A percentile compares a stretch with the other conserved stretches of the same genome.
Evolutionary conservation across 2,797 vertebrate species (phyloP).

Genomic region (Phataginus tricuspis): DNA sequence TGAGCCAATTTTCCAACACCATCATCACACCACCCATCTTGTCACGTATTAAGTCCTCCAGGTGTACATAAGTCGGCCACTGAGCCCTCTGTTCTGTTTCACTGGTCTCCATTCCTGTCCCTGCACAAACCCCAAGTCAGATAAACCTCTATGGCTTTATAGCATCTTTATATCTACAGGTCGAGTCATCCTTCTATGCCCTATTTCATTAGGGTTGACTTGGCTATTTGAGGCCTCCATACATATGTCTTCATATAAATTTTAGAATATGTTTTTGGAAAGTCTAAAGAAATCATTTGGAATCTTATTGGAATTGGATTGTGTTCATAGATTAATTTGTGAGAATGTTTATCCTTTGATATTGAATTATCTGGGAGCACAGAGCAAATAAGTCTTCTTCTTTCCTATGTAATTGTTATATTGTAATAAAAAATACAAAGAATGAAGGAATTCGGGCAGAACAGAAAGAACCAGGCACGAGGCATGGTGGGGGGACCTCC

Average conservation of each 20-base stretch:
- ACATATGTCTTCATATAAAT: background rate
- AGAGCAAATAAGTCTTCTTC: background rate
- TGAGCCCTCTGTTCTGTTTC: background rate
- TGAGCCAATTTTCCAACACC: background rate
- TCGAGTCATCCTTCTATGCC: background rate
- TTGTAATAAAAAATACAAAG: background rate
- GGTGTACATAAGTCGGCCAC: background rate
- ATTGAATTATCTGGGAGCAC: background rate
- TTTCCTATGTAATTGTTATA: background rate
- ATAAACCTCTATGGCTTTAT: background rate
- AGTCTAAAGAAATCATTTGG: background rate
- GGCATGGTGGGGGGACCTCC: fast-evolving
- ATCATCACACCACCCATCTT: background rate
- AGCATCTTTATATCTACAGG: background rate
- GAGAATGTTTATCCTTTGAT: background rate
- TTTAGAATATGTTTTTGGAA: background rate
- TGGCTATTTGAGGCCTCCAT: background rate
- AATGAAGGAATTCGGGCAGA: background rate
- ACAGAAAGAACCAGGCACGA: background rate
- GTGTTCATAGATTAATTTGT: background rate
- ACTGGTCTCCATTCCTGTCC: background rate
- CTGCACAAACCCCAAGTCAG: background rate
- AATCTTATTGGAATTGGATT: background rate
- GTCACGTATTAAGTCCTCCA: background rate
- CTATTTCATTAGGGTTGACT: background rate